phyloP scores from a whole-genome alignment of 2,888 invertebrate genomes.

The Drymonia ruficornis region DNA sequence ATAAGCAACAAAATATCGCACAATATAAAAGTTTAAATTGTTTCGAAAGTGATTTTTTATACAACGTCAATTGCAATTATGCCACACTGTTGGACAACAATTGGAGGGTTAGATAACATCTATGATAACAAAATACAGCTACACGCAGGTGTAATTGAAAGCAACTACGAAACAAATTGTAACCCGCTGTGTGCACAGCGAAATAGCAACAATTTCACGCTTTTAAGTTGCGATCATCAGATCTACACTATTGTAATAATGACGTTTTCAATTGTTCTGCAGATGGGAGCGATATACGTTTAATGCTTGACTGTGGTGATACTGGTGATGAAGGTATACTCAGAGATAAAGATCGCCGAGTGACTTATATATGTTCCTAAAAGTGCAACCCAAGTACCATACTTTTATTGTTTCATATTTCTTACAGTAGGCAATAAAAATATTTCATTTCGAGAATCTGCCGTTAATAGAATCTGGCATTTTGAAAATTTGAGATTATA shows the following conservation, averaged over 20 bases:
- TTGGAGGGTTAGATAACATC: conserved; percentile 40
- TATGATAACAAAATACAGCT: conserved; percentile 38
- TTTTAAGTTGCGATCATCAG: conserved; percentile 27
- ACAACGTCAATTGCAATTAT: conserved; percentile 3
- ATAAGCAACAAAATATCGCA: neutral
- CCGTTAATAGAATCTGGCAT: too few species aligned
- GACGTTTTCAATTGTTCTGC: conserved; percentile 9
- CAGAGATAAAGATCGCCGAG: too few species aligned
- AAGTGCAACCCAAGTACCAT: too few species aligned
- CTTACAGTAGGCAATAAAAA: too few species aligned
- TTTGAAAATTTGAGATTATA: too few species aligned
- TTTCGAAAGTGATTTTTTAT: conserved; percentile 6
- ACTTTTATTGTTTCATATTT: too few species aligned
- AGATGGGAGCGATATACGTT: neutral
- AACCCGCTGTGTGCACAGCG: conserved; percentile 37
- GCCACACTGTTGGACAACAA: conserved; percentile 18
- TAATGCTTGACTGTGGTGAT: too few species aligned
- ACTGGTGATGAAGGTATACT: too few species aligned
- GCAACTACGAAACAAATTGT: conserved; percentile 44
- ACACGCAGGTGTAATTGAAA: conserved; percentile 44
- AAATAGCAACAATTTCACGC: conserved; percentile 38
- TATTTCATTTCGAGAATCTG: too few species aligned
- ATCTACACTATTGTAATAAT: conserved; percentile 9
- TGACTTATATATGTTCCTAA: too few species aligned
- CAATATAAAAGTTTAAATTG: conserved; percentile 8